Conservation (phyloP, 2,888 invertebrate species). For the Leucophenga maculata region DNA sequence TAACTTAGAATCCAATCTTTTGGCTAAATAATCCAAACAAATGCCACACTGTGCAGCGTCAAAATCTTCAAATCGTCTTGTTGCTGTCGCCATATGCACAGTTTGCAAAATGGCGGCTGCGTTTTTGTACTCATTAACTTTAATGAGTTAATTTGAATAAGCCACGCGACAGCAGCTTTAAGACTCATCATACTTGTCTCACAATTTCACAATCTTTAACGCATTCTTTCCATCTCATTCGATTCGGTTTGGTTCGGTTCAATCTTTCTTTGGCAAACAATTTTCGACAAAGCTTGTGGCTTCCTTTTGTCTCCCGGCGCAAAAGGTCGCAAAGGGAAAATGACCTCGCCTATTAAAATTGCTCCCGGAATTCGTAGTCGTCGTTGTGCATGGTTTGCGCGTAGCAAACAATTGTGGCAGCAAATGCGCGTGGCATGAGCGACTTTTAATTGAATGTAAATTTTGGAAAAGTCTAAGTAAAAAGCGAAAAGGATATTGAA, state of each 20-base stretch:
- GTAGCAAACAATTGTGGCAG: background rate
- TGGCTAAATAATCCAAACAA: background rate
- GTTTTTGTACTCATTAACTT: background rate
- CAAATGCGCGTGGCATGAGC: background rate
- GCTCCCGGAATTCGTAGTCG: background rate
- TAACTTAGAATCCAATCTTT: no score
- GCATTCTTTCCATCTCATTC: no score
- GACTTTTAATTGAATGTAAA: slow-evolving; percentile 4
- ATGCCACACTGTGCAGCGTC: background rate
- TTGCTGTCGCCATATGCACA: background rate
- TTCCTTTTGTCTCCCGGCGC: background rate
- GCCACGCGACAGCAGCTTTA: background rate
- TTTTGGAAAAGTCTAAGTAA: background rate
- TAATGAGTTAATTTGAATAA: background rate
- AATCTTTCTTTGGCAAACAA: no score
- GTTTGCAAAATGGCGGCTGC: background rate
- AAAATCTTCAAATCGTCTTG: no score
- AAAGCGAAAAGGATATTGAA: no score
- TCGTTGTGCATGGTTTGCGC: background rate
- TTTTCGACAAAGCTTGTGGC: background rate
- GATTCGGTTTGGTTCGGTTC: no score
- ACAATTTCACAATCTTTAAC: background rate
- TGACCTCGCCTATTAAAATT: no score
- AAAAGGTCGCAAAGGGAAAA: background rate
- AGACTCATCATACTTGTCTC: background rate